Conservation (phyloP, 1,140 invertebrate species). For the Drosophila sp. region DNA sequence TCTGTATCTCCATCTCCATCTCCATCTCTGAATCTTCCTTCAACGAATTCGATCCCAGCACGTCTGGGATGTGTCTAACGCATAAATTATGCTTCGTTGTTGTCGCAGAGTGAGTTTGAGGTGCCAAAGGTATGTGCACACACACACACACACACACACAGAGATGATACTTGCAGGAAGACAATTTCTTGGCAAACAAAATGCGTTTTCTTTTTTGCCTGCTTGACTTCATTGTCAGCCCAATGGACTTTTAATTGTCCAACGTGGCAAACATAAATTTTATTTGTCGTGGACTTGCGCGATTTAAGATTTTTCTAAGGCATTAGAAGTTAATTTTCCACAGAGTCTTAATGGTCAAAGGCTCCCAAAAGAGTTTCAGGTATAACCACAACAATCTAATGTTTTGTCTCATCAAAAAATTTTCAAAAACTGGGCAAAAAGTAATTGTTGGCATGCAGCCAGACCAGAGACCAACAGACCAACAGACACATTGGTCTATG, state of each 20-base stretch:
- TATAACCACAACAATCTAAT: constrained; percentile 40
- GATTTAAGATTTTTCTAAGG: constrained; percentile 68
- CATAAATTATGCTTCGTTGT: constrained; percentile 81
- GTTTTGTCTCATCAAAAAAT: background rate
- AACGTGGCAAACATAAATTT: constrained; percentile 64
- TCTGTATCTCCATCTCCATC: constrained; percentile 32
- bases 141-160: constrained; percentile 8
- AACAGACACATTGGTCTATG: background rate
- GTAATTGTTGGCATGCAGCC: constrained; percentile 36
- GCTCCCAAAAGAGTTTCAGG: background rate
- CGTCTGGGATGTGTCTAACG: constrained; percentile 45
- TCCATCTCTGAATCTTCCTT: constrained; percentile 27
- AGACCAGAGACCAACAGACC: constrained; percentile 15
- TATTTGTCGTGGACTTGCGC: constrained; percentile 38
- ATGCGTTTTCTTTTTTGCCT: background rate
- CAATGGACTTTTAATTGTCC: constrained; percentile 75
- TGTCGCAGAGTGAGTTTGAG: constrained; percentile 40
- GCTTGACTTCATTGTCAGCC: constrained; percentile 38
- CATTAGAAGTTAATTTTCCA: constrained; percentile 72
- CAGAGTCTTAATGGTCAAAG: constrained; percentile 54
- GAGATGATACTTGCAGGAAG: background rate
- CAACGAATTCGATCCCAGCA: constrained; percentile 9
- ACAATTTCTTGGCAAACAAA: constrained; percentile 10
- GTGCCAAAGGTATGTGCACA: constrained; percentile 64
- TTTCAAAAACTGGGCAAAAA: constrained; percentile 1